Base-by-base conservation (phyloP, 2,113 vertebrate genomes). In the Microtus montanus region DNA sequence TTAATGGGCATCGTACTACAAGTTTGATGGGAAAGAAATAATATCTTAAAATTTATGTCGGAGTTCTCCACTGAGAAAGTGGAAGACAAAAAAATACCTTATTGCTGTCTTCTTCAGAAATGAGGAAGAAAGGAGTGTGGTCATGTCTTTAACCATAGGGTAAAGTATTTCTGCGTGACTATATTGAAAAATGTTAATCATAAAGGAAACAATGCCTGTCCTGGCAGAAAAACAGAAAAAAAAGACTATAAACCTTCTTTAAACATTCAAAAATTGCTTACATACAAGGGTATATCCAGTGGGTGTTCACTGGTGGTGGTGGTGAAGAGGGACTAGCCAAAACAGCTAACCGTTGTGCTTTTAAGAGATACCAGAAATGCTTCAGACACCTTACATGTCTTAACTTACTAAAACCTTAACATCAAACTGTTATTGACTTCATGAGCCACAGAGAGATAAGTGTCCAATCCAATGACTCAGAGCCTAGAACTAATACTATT, bases 1-100 rank as follows among this genome's bases (percentile, higher is more conserved):
- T 92, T 97, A 97, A 96, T 96, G 83, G 92, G 44, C 78, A 80
- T 89, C 74, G 87, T 68, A 44, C 70, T 90, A 63, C 73, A 86
- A 94, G 68, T 91, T 88, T 96, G 90, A 96, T 95, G 94, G 41
- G 49, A 87, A 95, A 93, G 77, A 95, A 95, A 93, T 47, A n/a
- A 64, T 91, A 95, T 94, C 86, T 93, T 78, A 89, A 86, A 74
- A 96, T 41, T 92, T 92, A 66, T 89, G 73, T 83, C 82, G 89
- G 49, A 5, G 12, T 63, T 91, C 24, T 90, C 24, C 19, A 58
- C 28, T 30, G 63, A 38, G 58, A 90, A 63, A 78, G 58, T 73
- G 26, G 70, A 24, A 84, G 77, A 79, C 41, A 38, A 70, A 89
- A 44, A 44, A 11, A 6, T 7, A 30, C 80, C 26, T 6, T 68